Conservation (phyloP, 2,113 vertebrate genomes). For the Alectura lathami region DNA sequence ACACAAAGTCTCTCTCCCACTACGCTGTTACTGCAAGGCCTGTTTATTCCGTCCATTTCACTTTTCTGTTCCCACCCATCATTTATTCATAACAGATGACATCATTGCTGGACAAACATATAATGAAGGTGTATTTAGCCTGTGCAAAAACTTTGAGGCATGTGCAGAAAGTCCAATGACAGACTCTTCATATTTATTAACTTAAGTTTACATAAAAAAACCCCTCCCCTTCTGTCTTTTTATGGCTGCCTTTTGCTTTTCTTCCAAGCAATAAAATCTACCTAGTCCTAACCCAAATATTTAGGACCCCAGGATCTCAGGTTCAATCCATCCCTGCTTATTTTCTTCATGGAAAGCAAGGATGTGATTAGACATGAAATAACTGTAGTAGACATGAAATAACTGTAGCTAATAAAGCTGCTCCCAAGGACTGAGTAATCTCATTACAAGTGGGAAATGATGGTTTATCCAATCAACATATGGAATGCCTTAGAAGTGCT, state of each 20-base stretch:
- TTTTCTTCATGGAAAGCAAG: conserved; percentile 13
- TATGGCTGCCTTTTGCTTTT: conserved; percentile 16
- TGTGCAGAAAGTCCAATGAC: not conserved
- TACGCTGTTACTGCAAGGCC: not conserved
- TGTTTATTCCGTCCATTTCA: not conserved
- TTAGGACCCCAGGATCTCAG: not conserved
- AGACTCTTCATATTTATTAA: not conserved
- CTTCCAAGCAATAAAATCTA: not conserved
- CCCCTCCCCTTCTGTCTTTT: not conserved
- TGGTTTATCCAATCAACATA: conserved; percentile 30
- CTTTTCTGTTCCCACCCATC: conserved; percentile 1
- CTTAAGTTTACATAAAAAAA: conserved; percentile 2
- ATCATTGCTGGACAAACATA: not conserved
- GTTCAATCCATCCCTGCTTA: not conserved
- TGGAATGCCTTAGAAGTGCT: conserved; percentile 21
- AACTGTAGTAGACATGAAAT: conserved; percentile 32
- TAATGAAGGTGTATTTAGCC: not conserved
- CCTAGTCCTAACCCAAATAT: not conserved
- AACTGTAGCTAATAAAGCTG: conserved; percentile 46
- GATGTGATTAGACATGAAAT: conserved; percentile 42
- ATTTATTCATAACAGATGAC: conserved; percentile 41
- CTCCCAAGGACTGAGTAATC: conserved; percentile 34
- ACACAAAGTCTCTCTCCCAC: conserved; percentile 14
- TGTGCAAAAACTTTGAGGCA: not conserved
- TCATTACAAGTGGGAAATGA: conserved; percentile 50